Percentiles rank a stretch among this genome's conserved stretches.
Evolutionary conservation across 2,113 vertebrate genomes (phyloP).

Genomic region (Microcebus jonahi): DNA sequence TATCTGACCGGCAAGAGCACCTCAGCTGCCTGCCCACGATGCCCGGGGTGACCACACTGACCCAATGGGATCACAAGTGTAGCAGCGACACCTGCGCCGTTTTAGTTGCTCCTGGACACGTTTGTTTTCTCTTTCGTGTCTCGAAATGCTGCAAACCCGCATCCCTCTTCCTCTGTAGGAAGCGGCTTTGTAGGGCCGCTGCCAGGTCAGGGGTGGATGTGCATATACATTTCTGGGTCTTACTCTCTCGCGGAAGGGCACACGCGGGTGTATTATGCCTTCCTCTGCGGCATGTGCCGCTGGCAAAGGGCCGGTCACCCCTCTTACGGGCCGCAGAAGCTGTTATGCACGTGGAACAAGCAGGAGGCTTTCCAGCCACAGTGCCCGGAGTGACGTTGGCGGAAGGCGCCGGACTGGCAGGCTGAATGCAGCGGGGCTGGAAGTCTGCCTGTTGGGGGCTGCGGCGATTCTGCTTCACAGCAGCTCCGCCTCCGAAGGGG

Average conservation of each 20-base stretch:
- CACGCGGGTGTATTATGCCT: accelerated
- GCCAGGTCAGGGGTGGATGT: too few relatives aligned
- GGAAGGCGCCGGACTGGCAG: accelerated
- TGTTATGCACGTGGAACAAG: accelerated
- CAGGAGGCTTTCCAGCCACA: not conserved
- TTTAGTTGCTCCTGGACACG: not conserved
- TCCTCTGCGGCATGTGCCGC: accelerated
- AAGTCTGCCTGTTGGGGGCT: not conserved
- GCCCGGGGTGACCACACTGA: not conserved
- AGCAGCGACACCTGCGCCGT: not conserved
- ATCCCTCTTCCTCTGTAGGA: too few relatives aligned
- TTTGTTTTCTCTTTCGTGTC: not conserved
- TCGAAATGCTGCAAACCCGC: not conserved
- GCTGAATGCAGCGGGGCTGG: accelerated
- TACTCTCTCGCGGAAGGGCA: not conserved
- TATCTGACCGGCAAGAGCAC: not conserved
- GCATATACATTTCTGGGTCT: accelerated
- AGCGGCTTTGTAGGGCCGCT: not conserved
- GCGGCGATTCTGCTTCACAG: accelerated
- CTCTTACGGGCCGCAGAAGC: not conserved
- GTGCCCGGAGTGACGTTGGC: too few relatives aligned
- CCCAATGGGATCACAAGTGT: not conserved
- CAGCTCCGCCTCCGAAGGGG: accelerated
- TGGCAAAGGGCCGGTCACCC: not conserved
- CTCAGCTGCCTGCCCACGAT: accelerated